Conservation (phyloP, 1,140 invertebrate species). For the Euwallacea similis region DNA sequence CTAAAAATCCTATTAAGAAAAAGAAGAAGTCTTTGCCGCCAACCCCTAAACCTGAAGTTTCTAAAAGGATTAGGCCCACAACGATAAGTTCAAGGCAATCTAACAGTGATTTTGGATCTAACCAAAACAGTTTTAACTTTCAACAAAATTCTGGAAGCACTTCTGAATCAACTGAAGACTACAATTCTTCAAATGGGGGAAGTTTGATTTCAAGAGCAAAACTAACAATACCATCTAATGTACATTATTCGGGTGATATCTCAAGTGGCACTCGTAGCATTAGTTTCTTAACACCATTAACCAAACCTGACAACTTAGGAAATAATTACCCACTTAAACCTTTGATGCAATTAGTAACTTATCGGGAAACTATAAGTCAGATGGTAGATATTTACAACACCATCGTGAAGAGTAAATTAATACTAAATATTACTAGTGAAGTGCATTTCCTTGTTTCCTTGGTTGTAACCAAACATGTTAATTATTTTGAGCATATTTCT, state of each 20-base stretch:
- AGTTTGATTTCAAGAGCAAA: slow-evolving; percentile 27
- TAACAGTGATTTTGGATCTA: slow-evolving; percentile 28
- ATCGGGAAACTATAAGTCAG: slow-evolving; percentile 53
- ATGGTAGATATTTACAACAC: slow-evolving; percentile 56
- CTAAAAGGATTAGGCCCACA: slow-evolving; percentile 48
- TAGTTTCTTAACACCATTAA: no score
- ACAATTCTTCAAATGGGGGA: background rate
- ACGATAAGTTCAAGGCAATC: slow-evolving; percentile 39
- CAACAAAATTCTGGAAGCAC: slow-evolving; percentile 27
- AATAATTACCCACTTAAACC: slow-evolving; percentile 41
- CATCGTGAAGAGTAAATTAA: slow-evolving; percentile 56
- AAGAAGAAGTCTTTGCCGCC: slow-evolving; percentile 30
- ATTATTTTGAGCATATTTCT: background rate
- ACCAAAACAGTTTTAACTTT: slow-evolving; percentile 49
- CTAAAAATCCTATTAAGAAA: slow-evolving; percentile 40
- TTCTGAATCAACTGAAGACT: background rate
- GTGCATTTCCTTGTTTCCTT: slow-evolving; percentile 63
- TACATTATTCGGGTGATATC: slow-evolving; percentile 25
- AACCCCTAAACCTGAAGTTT: slow-evolving; percentile 16
- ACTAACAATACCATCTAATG: slow-evolving; percentile 26
- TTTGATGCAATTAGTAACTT: slow-evolving; percentile 51
- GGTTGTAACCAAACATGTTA: slow-evolving; percentile 47
- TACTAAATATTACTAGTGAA: slow-evolving; percentile 62
- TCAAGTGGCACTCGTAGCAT: no score
- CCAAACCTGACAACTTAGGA: no score